Evolutionary conservation across 1,140 invertebrate genomes (phyloP), one percentile per base, ranked within the genome.

Genomic region (Drosophila mojavensis): DNA sequence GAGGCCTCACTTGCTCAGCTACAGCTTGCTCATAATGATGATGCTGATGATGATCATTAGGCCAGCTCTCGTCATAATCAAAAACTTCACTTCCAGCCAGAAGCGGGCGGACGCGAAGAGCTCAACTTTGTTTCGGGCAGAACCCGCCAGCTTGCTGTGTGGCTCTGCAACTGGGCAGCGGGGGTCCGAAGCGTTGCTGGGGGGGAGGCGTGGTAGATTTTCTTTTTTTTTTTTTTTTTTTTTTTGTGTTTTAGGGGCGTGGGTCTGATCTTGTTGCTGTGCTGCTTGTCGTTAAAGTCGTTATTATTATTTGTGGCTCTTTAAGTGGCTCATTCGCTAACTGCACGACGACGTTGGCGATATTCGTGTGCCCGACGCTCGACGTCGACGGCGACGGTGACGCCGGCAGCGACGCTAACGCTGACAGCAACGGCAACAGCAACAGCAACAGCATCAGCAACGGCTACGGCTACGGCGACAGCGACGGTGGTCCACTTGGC

Each of bases 301-400:
- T 88, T 88, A 89, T 89, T 88, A 88, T 88, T 88, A 88, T 88
- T 88, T 88, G 84, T 88, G 84, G 84, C 84, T 89, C 84, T 88
- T 88, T 88, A 88, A 88, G 84, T 88, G 84, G 84, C 84, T 84
- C 84, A 88, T 89, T 88, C 84, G 84, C 84, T 88, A 89, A 88
- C 84, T 88, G 83, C 83, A 88, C 83, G 83, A 89, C 77, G 84
- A 83, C 74, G 76, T 72, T 70, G 84, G 83, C 83, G 83, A 88
- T 88, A 89, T 89, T 88, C 84, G 83, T 89, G 83, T 83, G 83
- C 84, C 79, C 65, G 66, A 54, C 53, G 15, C 59, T 33, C 47
- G 58, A 54, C 59, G 11, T 11, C 55, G 64, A 28, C 55, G 17
- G 59, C 5, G 55, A 28, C 55, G 15, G 59, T 2, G 54, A 15